Percentiles rank a stretch among this genome's conserved stretches.
phyloP scores from a whole-genome alignment of 2,888 invertebrate species.

The Plemyria rubiginata region DNA sequence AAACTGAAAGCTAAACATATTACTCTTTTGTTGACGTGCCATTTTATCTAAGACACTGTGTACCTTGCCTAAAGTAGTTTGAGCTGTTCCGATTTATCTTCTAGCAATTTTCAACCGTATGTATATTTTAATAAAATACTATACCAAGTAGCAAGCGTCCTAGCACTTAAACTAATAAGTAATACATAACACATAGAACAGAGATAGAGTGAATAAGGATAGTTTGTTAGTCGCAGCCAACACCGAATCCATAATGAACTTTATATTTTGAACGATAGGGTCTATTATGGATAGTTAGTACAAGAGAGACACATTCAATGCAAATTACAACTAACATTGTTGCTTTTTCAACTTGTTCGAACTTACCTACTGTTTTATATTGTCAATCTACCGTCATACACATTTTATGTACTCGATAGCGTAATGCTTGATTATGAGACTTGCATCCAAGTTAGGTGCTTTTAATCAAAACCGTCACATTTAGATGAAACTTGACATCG shows the following conservation, averaged over 20 bases:
- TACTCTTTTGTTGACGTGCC: slow-evolving; percentile 14
- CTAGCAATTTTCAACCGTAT: slow-evolving; percentile 34
- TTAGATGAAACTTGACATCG: no score
- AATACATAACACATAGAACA: slow-evolving; percentile 37
- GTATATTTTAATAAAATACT: slow-evolving; percentile 30
- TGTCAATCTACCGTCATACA: slow-evolving; percentile 6
- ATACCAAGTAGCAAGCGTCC: slow-evolving; percentile 36
- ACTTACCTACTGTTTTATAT: slow-evolving; percentile 3
- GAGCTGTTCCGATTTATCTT: slow-evolving; percentile 29
- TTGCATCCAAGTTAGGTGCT: no score
- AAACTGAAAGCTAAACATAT: slow-evolving; percentile 1
- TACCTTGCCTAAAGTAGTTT: slow-evolving; percentile 28
- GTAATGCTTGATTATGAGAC: background rate
- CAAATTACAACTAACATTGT: slow-evolving; percentile 22
- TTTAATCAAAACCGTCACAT: no score
- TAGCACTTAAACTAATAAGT: slow-evolving; percentile 33
- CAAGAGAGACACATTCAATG: slow-evolving; percentile 32
- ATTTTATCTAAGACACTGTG: slow-evolving; percentile 22
- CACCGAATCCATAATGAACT: slow-evolving; percentile 45
- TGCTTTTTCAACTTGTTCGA: background rate
- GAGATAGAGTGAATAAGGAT: slow-evolving; percentile 32
- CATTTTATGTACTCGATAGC: background rate
- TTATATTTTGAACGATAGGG: slow-evolving; percentile 30
- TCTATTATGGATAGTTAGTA: slow-evolving; percentile 39
- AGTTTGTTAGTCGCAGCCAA: slow-evolving; percentile 52